phyloP scores from a whole-genome alignment of 2,888 invertebrate genomes.

The Synergus umbraculus region DNA sequence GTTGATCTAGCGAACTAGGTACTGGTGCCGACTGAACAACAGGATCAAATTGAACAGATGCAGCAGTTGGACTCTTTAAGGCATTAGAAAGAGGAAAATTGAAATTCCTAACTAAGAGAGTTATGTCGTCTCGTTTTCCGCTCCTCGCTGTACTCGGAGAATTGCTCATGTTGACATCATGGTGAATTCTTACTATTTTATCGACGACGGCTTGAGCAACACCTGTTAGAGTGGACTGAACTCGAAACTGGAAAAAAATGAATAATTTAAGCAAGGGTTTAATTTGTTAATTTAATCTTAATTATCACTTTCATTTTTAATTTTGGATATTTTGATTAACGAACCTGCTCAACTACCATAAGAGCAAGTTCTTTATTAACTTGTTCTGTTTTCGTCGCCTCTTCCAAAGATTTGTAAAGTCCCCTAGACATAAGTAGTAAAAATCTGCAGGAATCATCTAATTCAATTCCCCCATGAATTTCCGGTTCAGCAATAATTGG shows the following conservation, averaged over 20 bases:
- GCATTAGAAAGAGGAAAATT: slow-evolving; percentile 87
- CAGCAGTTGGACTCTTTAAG: slow-evolving; percentile 79
- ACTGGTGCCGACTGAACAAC: slow-evolving; percentile 79
- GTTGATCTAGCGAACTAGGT: slow-evolving; percentile 60
- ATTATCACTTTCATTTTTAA: slow-evolving; percentile 1
- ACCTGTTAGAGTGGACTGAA: slow-evolving; percentile 87
- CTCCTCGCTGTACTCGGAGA: slow-evolving; percentile 77
- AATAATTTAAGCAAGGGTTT: not conserved
- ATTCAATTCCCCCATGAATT: slow-evolving; percentile 87
- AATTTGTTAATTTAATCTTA: not conserved
- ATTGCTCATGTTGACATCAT: slow-evolving; percentile 85
- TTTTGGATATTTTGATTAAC: slow-evolving; percentile 6
- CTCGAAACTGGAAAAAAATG: slow-evolving; percentile 81
- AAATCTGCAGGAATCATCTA: slow-evolving; percentile 90
- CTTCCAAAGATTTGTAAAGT: slow-evolving; percentile 89
- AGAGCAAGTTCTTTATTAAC: slow-evolving; percentile 90
- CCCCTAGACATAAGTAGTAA: slow-evolving; percentile 92
- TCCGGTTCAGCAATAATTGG: slow-evolving; percentile 92
- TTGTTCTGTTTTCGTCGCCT: slow-evolving; percentile 87
- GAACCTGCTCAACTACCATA: slow-evolving; percentile 87
- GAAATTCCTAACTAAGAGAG: slow-evolving; percentile 91
- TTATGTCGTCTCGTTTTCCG: slow-evolving; percentile 89
- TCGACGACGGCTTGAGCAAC: slow-evolving; percentile 93
- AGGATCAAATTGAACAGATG: slow-evolving; percentile 82
- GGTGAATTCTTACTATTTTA: slow-evolving; percentile 90